Base-by-base conservation (phyloP, 2,113 vertebrate genomes). In the Zootoca vivipara region DNA sequence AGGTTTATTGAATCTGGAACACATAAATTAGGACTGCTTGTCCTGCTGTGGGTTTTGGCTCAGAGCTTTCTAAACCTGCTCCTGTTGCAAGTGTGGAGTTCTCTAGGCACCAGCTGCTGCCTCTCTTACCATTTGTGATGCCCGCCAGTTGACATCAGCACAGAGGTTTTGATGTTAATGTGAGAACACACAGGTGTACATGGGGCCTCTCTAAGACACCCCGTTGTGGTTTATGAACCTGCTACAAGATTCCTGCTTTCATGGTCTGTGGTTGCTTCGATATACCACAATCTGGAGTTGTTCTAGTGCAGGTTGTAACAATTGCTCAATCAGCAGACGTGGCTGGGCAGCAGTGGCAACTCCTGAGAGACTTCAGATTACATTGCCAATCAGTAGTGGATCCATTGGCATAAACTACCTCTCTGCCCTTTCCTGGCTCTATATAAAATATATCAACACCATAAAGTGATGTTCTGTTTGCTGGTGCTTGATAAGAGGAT, bases 1-100 rank as follows among this genome's bases (percentile, higher is more conserved):
- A 90, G 35, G 74, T 80, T 79, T 91, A n/a, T 73, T 69, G 78
- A 62, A 83, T 16, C 74, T 77, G 42, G 35, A 30, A 82, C 90
- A 84, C 40, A 78, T 13, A 80, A 16, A 75, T 52, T 72, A n/a
- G 10, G 35, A 20, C 30, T 52, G 26, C 62, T 78, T 79, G 30
- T 28, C 7, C 22, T 86, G 58, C 33, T 65, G 64, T 22, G 7
- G 3, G 8, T 65, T 77, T 75, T 58, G 62, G 18, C 30, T 46
- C 6, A 3, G 15, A 82, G 22, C 30, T 12, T 82, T 75, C 38
- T 35, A 42, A 64, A 82, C 56, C 9, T 20, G 3, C 20, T 33
- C 67, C 22, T 22, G 1, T 33, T 8, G 30, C 58, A 52, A 62
- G 30, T 75, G 22, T 79, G n/a, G 62, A 33, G 72, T 8, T 56